A percentile compares a stretch with the other conserved stretches of the same genome.
phyloP scores from a whole-genome alignment of 1,140 invertebrate species.

The Sitobion miscanthi region DNA sequence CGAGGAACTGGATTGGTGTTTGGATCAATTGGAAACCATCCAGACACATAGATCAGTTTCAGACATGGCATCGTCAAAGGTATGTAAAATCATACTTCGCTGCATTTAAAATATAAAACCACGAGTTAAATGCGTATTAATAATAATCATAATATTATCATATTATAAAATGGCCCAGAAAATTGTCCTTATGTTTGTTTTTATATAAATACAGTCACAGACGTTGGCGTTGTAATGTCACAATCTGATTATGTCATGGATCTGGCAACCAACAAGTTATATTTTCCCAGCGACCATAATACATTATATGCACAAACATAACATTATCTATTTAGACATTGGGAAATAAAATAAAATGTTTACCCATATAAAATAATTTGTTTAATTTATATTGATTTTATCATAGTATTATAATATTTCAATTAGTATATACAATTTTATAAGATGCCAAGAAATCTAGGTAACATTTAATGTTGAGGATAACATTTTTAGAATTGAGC shows the following conservation, averaged over 20 bases:
- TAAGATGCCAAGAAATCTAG: too few relatives aligned
- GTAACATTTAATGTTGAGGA: too few relatives aligned
- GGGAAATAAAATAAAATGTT: too few relatives aligned
- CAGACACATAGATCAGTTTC: slow-evolving; percentile 98
- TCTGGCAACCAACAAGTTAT: background rate
- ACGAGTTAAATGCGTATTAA: background rate
- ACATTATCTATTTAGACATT: too few relatives aligned
- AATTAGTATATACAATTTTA: too few relatives aligned
- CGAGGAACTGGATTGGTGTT: slow-evolving; percentile 99
- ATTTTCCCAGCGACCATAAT: background rate
- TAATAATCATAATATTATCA: background rate
- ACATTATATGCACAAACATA: background rate
- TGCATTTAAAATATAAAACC: background rate
- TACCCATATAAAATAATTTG: too few relatives aligned
- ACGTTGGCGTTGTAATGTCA: background rate
- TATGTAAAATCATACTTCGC: slow-evolving; percentile 63
- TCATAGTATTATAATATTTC: too few relatives aligned
- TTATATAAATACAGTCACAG: background rate
- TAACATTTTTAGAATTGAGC: too few relatives aligned
- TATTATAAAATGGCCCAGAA: background rate
- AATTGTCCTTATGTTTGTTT: background rate
- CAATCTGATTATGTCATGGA: background rate
- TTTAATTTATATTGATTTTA: too few relatives aligned
- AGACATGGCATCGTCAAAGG: slow-evolving; percentile 99
- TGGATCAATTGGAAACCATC: slow-evolving; percentile 98